phyloP scores from a whole-genome alignment of 2,797 vertebrate genomes.

The Enteromius radiatus region DNA sequence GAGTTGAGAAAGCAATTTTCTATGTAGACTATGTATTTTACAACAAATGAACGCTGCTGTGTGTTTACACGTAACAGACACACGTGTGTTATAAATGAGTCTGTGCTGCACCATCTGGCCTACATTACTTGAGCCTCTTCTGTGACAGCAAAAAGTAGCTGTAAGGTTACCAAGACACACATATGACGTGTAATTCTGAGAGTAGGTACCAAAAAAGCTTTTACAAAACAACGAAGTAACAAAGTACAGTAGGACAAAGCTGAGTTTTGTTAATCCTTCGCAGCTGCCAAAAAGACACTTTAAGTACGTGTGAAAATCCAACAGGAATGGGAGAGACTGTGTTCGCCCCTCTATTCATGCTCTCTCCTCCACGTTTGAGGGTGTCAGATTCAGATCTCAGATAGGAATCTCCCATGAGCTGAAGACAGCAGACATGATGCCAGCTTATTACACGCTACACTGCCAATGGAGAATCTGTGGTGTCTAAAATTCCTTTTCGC shows the following conservation, averaged over 20 bases:
- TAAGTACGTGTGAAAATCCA: slow-evolving; percentile 60
- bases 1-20: slow-evolving; percentile 26
- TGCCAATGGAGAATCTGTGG: slow-evolving; percentile 11
- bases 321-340: slow-evolving; percentile 51
- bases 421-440: slow-evolving; percentile 15
- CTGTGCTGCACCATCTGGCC: background rate
- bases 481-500: background rate
- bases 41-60: background rate
- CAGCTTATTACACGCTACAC: slow-evolving; percentile 18
- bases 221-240: background rate
- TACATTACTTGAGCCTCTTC: slow-evolving; percentile 3
- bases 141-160: background rate
- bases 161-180: slow-evolving; percentile 2
- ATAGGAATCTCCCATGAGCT: slow-evolving; percentile 39
- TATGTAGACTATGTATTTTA: slow-evolving; percentile 1
- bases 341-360: slow-evolving; percentile 64
- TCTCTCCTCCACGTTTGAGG: slow-evolving; percentile 25
- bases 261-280: slow-evolving; percentile 18
- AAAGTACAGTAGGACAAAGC: slow-evolving; percentile 39
- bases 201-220: background rate
- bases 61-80: background rate
- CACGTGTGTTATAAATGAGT: background rate
- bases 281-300: slow-evolving; percentile 27
- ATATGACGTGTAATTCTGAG: slow-evolving; percentile 1
- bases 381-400: slow-evolving; percentile 41